phyloP scores from a whole-genome alignment of 2,113 vertebrate species.

The Lycaon pictus region DNA sequence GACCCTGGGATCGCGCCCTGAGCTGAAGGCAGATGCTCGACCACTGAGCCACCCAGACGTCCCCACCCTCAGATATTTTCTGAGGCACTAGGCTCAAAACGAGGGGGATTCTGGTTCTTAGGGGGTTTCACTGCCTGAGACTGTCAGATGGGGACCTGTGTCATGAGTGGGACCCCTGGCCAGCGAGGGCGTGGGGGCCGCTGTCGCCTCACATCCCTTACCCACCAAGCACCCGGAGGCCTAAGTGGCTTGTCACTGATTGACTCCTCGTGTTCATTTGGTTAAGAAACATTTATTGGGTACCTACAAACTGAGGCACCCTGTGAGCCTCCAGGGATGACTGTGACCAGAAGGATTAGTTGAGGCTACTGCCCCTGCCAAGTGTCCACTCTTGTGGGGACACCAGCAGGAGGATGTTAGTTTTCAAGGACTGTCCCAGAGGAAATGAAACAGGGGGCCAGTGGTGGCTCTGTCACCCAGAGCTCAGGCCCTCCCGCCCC shows the following conservation, averaged over 20 bases:
- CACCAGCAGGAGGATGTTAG: neutral
- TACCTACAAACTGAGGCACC: neutral
- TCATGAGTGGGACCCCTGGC: neutral
- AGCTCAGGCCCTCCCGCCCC: neutral
- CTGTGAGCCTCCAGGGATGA: neutral
- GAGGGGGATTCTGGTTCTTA: fast-evolving
- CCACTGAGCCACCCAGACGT: no score
- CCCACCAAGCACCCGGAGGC: neutral
- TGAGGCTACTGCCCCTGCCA: neutral
- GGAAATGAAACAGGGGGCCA: neutral
- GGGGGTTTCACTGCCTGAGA: neutral
- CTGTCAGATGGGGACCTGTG: neutral
- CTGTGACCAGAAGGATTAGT: neutral
- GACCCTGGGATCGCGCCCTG: no score
- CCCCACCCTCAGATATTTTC: neutral
- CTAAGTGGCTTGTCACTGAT: no score
- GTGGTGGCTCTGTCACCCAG: neutral
- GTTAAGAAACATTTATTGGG: neutral
- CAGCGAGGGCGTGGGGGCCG: neutral
- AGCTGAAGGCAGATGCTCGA: no score
- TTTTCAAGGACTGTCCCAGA: neutral
- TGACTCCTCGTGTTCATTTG: neutral
- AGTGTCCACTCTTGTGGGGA: neutral
- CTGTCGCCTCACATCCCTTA: fast-evolving
- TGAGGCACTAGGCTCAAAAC: neutral